phyloP scores from a whole-genome alignment of 2,797 vertebrate genomes.

The Chiroxiphia lanceolata region DNA sequence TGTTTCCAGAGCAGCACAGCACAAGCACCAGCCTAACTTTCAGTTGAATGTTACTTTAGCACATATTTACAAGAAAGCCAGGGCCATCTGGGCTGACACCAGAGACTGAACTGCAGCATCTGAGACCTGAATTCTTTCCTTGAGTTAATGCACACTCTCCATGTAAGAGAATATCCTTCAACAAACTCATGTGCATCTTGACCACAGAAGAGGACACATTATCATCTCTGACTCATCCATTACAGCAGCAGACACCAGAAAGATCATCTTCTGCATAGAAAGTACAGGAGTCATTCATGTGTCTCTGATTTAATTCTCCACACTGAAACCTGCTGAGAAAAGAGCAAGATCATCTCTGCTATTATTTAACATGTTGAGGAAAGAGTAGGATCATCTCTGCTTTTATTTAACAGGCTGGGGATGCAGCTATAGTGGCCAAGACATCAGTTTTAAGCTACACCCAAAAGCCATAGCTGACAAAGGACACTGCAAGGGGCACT shows the following conservation, averaged over 20 bases:
- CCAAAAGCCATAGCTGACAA: neutral
- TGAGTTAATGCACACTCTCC: neutral
- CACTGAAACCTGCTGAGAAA: neutral
- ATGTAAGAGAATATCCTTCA: neutral
- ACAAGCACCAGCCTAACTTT: neutral
- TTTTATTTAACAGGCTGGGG: neutral
- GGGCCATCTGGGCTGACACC: neutral
- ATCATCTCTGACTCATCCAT: neutral
- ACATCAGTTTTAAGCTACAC: neutral
- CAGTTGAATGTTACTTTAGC: neutral
- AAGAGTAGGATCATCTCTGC: neutral
- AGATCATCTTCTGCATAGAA: neutral
- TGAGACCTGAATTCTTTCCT: neutral
- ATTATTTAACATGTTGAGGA: neutral
- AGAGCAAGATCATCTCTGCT: neutral
- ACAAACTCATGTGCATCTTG: neutral
- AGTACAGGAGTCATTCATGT: accelerated
- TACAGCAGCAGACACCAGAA: neutral
- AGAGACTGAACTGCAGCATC: neutral
- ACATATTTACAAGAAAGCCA: neutral
- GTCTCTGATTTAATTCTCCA: neutral
- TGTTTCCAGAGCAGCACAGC: neutral
- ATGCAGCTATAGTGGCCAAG: neutral
- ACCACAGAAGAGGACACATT: neutral
- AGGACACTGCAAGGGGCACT: neutral